Base-by-base conservation (phyloP, 53 echinoderm and acorn worm genomes). In the Paracentrotus lividus region DNA sequence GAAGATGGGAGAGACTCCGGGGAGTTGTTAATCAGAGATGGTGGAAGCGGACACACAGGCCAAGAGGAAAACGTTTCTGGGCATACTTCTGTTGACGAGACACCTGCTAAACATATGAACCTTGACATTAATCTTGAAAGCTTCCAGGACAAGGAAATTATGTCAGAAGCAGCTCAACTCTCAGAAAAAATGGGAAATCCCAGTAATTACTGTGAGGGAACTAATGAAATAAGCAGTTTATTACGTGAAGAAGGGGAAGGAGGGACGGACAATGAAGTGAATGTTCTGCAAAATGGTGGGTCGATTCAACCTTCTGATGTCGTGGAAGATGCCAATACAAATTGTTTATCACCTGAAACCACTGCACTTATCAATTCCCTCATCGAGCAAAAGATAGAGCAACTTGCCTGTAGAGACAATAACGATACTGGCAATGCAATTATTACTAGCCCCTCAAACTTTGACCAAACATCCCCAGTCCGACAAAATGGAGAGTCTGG, bases 121-220 rank as follows among this genome's bases (percentile, higher is more conserved):
- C 5, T n/a, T n/a, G n/a, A 20, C 40, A 32, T 38, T 5, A 4
- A 32, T n/a, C n/a, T n/a, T n/a, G n/a, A n/a, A 66, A 20, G 23
- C 24, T 76, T 49, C 86, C 42, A 31, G 27, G 59, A 42, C 16
- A n/a, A 42, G 59, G 88, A 59, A 3, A 24, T 64, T 12, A 18
- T 40, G 36, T 18, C 38, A 16, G 36, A 72, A 72, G 21, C 36
- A 72, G 16, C 16, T 81, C n/a, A 47, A 4, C 45, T 47, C 3
- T 81, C 81, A 47, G 81, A 81, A n/a, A 26, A 81, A 81, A 81
- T 45, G 26, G 47, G n/a, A 47, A 45, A 47, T 47, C 81, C 47
- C n/a, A 26, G 12, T 45, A 24, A 44, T 81, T 45, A 13, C 13
- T 47, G 12, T 47, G 45, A 47, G 10, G 1, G n/a, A n/a, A 45